phyloP scores from a whole-genome alignment of 1,140 invertebrate genomes.

The Nixonia krombeini region DNA sequence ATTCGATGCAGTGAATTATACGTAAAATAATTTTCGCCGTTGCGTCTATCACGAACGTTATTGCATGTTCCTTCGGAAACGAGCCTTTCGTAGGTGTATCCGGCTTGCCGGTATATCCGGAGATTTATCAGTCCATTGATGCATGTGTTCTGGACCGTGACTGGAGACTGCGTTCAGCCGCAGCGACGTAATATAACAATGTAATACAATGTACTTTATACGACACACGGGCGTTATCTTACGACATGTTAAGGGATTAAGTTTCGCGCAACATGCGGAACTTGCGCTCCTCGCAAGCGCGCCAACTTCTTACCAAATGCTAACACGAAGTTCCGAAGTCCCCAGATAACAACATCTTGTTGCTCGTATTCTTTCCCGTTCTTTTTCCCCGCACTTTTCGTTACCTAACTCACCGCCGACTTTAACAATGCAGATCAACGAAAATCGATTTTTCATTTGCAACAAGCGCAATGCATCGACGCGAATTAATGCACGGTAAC shows the following conservation, averaged over 20 bases:
- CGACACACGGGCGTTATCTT: constrained; percentile 47
- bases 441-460: constrained; percentile 2
- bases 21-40: no score
- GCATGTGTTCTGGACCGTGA: no score
- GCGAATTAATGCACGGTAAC: neutral
- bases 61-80: no score
- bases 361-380: neutral
- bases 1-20: no score
- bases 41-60: no score
- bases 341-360: neutral
- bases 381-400: neutral
- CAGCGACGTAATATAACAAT: constrained; percentile 18
- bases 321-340: neutral
- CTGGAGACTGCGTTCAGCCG: no score
- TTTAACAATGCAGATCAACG: neutral
- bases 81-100: no score
- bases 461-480: neutral
- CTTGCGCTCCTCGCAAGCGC: constrained; percentile 28
- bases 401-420: neutral
- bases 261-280: constrained; percentile 39
- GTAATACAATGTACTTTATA: constrained; percentile 46
- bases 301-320: neutral
- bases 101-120: no score
- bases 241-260: constrained; percentile 48
- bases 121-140: no score